A percentile compares a stretch with the other conserved stretches of the same genome.
Conservation (phyloP, 1,140 invertebrate species). For the Daktulosphaira vitifoliae region DNA sequence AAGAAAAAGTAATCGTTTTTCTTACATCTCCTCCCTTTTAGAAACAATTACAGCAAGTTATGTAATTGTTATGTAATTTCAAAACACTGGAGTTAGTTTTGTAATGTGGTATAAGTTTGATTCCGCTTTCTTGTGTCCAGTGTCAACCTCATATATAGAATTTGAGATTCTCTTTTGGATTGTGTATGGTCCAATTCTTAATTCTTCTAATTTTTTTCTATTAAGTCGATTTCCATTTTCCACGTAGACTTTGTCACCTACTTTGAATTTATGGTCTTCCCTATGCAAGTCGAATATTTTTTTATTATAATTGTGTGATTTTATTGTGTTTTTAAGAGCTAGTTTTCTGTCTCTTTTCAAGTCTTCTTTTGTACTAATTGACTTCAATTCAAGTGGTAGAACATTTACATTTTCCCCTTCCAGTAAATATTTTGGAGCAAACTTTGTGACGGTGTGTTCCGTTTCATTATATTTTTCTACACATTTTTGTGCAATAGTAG, state of each 20-base stretch:
- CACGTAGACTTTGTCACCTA: background rate
- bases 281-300: background rate
- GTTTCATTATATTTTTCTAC: slow-evolving; percentile 35
- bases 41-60: too few species aligned
- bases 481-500: slow-evolving; percentile 35
- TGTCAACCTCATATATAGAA: background rate
- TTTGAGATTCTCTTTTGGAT: background rate
- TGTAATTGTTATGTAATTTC: too few species aligned
- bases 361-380: background rate
- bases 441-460: slow-evolving; percentile 33
- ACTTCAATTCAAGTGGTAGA: slow-evolving; percentile 26
- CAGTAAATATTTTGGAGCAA: slow-evolving; percentile 22
- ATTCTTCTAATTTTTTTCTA: slow-evolving; percentile 5
- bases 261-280: background rate
- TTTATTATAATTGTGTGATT: slow-evolving; percentile 5
- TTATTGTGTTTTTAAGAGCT: background rate
- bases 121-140: background rate
- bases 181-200: background rate
- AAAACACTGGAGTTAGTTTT: too few species aligned
- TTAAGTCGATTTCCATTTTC: background rate
- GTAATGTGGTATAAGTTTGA: slow-evolving; percentile 1
- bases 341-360: slow-evolving; percentile 1
- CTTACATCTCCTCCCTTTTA: too few species aligned
- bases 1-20: too few species aligned
- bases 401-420: slow-evolving; percentile 29